These are phyloP conservation scores for Periophthalmus modestus DNA, from an alignment of 2,113 vertebrate species.

Conservation along the genomic window DNA sequence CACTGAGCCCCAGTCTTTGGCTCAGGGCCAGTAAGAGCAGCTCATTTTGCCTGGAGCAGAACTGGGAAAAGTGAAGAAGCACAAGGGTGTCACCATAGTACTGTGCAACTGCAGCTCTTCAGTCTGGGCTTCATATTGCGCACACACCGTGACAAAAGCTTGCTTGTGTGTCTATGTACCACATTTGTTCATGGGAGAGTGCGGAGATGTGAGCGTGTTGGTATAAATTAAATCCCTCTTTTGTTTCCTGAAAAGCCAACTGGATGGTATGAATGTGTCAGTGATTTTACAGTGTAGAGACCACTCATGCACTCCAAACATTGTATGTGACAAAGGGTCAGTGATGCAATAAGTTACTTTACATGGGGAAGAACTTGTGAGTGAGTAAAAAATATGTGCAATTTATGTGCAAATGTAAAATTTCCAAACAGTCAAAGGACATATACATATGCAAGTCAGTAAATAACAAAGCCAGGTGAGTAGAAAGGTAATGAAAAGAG, in stretches of 20 bases:
- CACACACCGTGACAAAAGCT: background rate
- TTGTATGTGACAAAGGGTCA: background rate
- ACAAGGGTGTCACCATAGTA: slow-evolving; percentile 20
- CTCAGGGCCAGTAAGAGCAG: slow-evolving; percentile 32
- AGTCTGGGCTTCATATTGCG: slow-evolving; percentile 1
- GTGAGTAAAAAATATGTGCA: background rate
- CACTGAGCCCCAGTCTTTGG: slow-evolving; percentile 40
- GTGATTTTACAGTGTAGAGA: background rate
- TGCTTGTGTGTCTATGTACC: slow-evolving; percentile 5
- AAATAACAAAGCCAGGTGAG: slow-evolving; percentile 30
- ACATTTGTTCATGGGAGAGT: slow-evolving; percentile 5
- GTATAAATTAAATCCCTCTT: slow-evolving; percentile 64
- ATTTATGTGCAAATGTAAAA: slow-evolving; percentile 1
- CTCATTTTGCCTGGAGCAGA: slow-evolving; percentile 28
- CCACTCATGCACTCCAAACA: background rate
- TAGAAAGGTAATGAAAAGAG: slow-evolving; percentile 16
- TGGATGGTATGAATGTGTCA: slow-evolving; percentile 15
- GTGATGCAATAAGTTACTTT: background rate
- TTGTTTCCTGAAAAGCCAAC: slow-evolving; percentile 64
- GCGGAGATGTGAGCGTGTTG: slow-evolving; percentile 12
- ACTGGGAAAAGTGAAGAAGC: background rate
- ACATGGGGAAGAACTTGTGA: background rate
- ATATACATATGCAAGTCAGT: slow-evolving; percentile 15
- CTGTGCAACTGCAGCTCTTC: slow-evolving; percentile 20
- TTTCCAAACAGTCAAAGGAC: background rate